These are phyloP conservation scores for Bubo scandiacus DNA, from an alignment of 2,113 vertebrate genomes.

Conservation along the genomic window DNA sequence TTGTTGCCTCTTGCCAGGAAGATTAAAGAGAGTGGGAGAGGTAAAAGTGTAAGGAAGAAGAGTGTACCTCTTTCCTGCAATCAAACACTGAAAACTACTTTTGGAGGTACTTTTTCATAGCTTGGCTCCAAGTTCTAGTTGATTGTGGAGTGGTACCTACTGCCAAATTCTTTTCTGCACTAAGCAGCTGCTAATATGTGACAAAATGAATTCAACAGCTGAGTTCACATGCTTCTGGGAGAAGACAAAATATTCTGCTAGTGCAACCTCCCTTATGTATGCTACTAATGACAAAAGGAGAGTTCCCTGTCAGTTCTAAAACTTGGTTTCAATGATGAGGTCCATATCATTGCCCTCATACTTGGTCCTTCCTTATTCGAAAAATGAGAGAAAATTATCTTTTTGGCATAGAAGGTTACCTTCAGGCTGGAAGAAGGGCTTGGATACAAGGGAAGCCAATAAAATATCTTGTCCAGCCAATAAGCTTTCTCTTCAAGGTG, in stretches of 20 bases:
- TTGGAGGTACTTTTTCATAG: background rate
- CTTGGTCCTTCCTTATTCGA: background rate
- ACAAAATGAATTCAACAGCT: background rate
- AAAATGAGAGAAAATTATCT: background rate
- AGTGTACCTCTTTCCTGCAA: background rate
- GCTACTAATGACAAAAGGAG: background rate
- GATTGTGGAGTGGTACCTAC: background rate
- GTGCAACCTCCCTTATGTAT: fast-evolving
- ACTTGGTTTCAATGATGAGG: background rate
- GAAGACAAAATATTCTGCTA: background rate
- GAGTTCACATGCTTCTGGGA: background rate
- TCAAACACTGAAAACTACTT: background rate
- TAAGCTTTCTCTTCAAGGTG: background rate
- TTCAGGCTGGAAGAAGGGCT: background rate
- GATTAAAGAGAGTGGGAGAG: background rate
- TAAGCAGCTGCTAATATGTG: background rate
- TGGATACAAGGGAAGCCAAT: background rate
- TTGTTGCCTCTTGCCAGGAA: background rate
- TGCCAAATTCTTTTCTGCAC: background rate
- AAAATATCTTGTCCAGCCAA: background rate
- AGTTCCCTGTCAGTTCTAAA: background rate
- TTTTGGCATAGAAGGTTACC: background rate
- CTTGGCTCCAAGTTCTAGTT: background rate
- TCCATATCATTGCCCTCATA: background rate
- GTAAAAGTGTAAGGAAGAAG: background rate